Conservation (phyloP, 2,113 vertebrate genomes). For the Serinus canaria region DNA sequence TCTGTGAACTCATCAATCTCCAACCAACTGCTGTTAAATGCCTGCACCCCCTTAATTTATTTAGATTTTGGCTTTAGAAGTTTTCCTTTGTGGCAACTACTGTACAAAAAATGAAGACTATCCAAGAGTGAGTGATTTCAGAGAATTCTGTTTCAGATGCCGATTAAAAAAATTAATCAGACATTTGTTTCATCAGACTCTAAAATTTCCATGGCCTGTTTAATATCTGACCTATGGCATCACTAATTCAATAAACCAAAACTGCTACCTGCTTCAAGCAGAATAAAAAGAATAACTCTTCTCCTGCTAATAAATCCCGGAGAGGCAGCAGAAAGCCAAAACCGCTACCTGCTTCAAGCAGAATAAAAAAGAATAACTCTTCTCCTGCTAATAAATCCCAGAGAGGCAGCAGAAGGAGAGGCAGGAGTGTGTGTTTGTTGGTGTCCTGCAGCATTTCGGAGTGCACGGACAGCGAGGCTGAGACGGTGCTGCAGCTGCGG, state of each 20-base stretch:
- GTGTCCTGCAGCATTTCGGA: conserved; percentile 83
- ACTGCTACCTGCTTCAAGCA: not conserved
- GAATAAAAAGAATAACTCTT: not conserved
- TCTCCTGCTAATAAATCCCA: not conserved
- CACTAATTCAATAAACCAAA: not conserved
- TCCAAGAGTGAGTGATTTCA: not conserved
- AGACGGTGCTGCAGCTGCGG: conserved; percentile 93
- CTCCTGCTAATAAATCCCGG: not conserved
- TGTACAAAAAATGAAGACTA: not conserved
- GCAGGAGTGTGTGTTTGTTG: not conserved
- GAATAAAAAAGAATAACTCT: not conserved
- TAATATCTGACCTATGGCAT: not conserved
- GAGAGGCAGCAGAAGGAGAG: not conserved
- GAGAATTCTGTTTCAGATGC: not conserved
- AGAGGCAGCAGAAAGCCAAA: not conserved
- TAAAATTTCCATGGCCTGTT: not conserved
- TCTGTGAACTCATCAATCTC: conserved; percentile 46
- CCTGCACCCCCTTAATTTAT: not conserved
- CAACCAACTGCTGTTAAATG: not conserved
- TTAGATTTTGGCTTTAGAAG: not conserved
- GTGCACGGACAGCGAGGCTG: conserved; percentile 90
- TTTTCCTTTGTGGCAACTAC: not conserved
- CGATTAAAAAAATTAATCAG: not conserved
- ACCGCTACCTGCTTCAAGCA: not conserved
- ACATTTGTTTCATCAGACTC: not conserved